Evolutionary conservation across 2,113 vertebrate species (phyloP), one percentile per base, ranked within the genome.

Genomic region (Nothobranchius kuhntae): DNA sequence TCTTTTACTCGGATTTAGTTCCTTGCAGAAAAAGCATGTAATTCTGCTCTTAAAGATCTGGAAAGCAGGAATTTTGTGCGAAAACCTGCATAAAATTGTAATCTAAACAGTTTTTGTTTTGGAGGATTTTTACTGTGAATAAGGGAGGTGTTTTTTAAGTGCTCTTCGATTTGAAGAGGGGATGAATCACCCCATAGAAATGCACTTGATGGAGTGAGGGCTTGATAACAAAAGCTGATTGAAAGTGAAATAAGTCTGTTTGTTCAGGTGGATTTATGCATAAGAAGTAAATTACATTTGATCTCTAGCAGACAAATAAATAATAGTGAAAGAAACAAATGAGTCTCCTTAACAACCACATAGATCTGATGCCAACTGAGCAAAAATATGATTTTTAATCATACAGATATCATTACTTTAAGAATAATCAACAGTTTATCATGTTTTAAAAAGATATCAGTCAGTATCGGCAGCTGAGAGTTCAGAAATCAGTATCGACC

Each of bases 61-160:
- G 78, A 56, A 47, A 71, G 7, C 40, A 59, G 26, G 26, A 73
- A 9, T 46, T 71, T 63, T 30, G 50, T 58, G 17, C 69, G 50
- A 44, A 15, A 60, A 47, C 26, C 62, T 1, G 26, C 48, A 68
- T 69, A 50, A 45, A 47, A 68, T 68, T 71, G 11, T 79, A 54
- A 78, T 59, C 75, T 62, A 79, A 40, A 38, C 36, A 17, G 15
- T 17, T 42, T 36, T 4, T 58, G 21, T 77, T 66, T 53, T 61
- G 54, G 53, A 81, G 60, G 71, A 53, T 73, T 56, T 1, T 61
- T 62, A 85, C 86, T 90, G 88, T 88, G 87, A 90, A 90, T 68
- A 77, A 83, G 70, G 82, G 66, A 69, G 21, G 21, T 21, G 21
- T 21, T 21, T 21, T 21, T 21, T 21, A 21, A 21, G 21, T 55